Evolutionary conservation across 2,113 vertebrate species (phyloP).

Genomic region (Hepsetus odoe): DNA sequence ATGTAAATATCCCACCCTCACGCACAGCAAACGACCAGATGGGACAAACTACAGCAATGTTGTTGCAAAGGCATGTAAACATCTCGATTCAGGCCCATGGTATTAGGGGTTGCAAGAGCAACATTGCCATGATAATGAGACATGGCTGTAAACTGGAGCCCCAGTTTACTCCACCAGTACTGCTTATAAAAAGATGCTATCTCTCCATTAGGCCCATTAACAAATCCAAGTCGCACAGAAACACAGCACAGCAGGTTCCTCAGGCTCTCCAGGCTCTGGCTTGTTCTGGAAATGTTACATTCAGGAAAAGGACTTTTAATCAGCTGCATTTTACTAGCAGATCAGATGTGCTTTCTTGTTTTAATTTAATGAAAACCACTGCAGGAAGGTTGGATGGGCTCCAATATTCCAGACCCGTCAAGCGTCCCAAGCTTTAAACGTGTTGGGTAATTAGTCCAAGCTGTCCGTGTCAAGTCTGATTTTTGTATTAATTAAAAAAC

Average conservation of each 20-base stretch:
- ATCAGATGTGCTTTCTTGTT: not conserved
- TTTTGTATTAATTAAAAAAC: constrained; percentile 28
- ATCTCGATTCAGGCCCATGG: constrained; percentile 16
- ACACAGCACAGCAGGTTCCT: constrained; percentile 12
- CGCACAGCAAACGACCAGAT: constrained; percentile 36
- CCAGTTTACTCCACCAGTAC: constrained; percentile 14
- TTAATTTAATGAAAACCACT: constrained; percentile 1
- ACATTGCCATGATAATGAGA: constrained; percentile 32
- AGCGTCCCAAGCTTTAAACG: constrained; percentile 18
- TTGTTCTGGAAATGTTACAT: constrained; percentile 17
- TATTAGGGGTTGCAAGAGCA: constrained; percentile 41
- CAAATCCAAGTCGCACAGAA: not conserved
- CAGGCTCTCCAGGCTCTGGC: not conserved
- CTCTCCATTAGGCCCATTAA: constrained; percentile 41
- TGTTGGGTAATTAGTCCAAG: constrained; percentile 33
- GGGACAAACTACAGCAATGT: constrained; percentile 32
- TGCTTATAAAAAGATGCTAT: constrained; percentile 29
- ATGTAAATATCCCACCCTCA: constrained; percentile 55
- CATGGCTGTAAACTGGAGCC: constrained; percentile 1
- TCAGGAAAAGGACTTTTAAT: not conserved
- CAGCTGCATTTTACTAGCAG: constrained; percentile 13
- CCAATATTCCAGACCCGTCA: not conserved
- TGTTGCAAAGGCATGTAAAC: constrained; percentile 51
- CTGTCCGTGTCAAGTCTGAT: constrained; percentile 30
- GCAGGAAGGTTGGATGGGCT: constrained; percentile 7